phyloP scores from a whole-genome alignment of 2,113 vertebrate species.

The Bubo blakistoni region DNA sequence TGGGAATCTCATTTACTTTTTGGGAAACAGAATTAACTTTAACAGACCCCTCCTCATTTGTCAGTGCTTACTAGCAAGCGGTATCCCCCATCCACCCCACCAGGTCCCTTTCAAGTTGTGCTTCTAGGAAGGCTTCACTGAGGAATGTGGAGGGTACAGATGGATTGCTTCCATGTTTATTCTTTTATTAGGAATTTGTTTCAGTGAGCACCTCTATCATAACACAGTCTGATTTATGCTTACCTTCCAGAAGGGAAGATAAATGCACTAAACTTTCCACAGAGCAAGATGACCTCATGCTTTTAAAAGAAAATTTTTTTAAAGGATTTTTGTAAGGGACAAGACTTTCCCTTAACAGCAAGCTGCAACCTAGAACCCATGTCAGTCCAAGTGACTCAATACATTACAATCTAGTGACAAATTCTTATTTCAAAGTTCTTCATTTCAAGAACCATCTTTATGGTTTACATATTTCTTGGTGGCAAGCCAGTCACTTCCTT shows the following conservation, averaged over 20 bases:
- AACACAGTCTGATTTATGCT: conserved; percentile 50
- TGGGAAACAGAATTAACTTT: not conserved
- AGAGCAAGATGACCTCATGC: conserved; percentile 14
- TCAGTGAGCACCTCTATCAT: conserved; percentile 30
- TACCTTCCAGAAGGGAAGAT: conserved; percentile 5
- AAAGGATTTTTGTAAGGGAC: not conserved
- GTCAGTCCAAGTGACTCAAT: not conserved
- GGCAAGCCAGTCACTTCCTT: not conserved
- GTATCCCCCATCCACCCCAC: not conserved
- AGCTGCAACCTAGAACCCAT: not conserved
- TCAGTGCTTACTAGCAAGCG: not conserved
- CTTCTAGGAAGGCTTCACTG: not conserved
- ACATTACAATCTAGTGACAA: not conserved
- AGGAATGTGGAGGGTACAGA: conserved; percentile 25
- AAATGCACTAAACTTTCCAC: not conserved
- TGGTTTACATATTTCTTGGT: not conserved
- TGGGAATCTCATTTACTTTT: not conserved
- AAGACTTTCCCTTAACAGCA: not conserved
- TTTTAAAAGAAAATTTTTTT: not conserved
- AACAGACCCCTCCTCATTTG: not conserved
- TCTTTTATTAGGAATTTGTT: conserved; percentile 37
- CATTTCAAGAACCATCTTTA: conserved; percentile 1
- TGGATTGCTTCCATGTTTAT: conserved; percentile 39
- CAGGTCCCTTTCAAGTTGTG: not conserved
- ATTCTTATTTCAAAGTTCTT: not conserved